phyloP scores from a whole-genome alignment of 2,797 vertebrate genomes.

The Galagoides demidoff region DNA sequence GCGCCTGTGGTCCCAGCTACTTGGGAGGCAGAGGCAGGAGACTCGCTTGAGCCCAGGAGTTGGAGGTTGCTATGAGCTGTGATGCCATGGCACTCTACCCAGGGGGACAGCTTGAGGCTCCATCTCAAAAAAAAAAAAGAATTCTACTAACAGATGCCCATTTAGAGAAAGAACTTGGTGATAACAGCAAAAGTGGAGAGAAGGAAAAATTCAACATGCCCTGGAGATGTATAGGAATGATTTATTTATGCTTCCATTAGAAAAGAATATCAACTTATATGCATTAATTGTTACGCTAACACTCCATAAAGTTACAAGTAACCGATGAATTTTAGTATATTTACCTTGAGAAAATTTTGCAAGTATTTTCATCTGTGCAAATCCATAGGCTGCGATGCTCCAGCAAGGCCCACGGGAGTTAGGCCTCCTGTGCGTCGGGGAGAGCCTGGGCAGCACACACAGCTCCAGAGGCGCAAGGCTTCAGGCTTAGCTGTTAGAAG shows the following conservation, averaged over 20 bases:
- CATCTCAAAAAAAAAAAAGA: too few species aligned
- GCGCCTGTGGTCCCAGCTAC: too few species aligned
- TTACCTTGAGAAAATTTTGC: neutral
- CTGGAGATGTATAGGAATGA: neutral
- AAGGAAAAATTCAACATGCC: neutral
- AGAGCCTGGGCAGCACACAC: too few species aligned
- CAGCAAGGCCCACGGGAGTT: fast-evolving
- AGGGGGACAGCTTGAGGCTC: too few species aligned
- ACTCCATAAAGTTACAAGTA: neutral
- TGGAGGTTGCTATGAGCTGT: too few species aligned
- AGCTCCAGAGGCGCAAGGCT: fast-evolving
- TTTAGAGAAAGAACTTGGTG: neutral
- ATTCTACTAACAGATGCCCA: neutral
- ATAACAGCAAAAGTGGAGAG: neutral
- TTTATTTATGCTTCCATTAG: neutral
- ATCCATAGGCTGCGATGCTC: fast-evolving
- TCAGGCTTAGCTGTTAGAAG: neutral
- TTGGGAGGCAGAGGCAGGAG: too few species aligned
- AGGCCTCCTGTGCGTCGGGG: neutral
- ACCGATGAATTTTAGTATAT: neutral
- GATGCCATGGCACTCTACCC: too few species aligned
- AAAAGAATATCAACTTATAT: neutral
- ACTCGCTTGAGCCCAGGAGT: too few species aligned
- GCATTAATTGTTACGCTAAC: fast-evolving
- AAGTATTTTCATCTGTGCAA: fast-evolving